These are phyloP conservation scores for Thamnaconus septentrionalis DNA, from an alignment of 2,113 vertebrate species.

Conservation along the genomic window DNA sequence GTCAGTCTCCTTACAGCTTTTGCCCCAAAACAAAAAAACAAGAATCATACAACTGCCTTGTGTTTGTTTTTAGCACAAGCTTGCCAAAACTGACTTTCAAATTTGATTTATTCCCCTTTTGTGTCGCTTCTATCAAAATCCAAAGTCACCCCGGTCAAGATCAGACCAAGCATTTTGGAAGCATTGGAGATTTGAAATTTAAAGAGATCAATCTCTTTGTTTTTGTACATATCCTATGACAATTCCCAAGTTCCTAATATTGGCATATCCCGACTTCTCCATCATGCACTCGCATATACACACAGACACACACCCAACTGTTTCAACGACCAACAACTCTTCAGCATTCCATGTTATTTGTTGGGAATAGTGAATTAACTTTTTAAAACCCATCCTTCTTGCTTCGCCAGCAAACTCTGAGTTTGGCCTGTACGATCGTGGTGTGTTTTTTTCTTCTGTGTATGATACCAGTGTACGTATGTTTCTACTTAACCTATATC, in stretches of 20 bases:
- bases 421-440: slow-evolving; percentile 28
- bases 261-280: too few relatives aligned
- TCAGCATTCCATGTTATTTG: slow-evolving; percentile 20
- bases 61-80: too few relatives aligned
- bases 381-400: slow-evolving; percentile 17
- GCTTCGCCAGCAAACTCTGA: slow-evolving; percentile 23
- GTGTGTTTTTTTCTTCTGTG: slow-evolving; percentile 40
- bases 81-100: too few relatives aligned
- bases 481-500: slow-evolving; percentile 48
- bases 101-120: too few relatives aligned
- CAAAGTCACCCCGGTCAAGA: too few relatives aligned
- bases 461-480: slow-evolving; percentile 33
- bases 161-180: neutral
- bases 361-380: slow-evolving; percentile 42
- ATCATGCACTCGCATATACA: neutral
- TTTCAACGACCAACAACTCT: slow-evolving; percentile 16
- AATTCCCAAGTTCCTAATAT: too few relatives aligned
- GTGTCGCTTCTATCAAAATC: too few relatives aligned
- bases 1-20: too few relatives aligned
- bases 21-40: too few relatives aligned
- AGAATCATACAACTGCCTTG: too few relatives aligned
- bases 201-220: neutral
- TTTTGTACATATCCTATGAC: too few relatives aligned
- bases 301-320: slow-evolving; percentile 11
- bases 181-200: neutral